A percentile compares a stretch with the other conserved stretches of the same genome.
Conservation (phyloP, 2,797 vertebrate species). For the Takifugu rubripes region DNA sequence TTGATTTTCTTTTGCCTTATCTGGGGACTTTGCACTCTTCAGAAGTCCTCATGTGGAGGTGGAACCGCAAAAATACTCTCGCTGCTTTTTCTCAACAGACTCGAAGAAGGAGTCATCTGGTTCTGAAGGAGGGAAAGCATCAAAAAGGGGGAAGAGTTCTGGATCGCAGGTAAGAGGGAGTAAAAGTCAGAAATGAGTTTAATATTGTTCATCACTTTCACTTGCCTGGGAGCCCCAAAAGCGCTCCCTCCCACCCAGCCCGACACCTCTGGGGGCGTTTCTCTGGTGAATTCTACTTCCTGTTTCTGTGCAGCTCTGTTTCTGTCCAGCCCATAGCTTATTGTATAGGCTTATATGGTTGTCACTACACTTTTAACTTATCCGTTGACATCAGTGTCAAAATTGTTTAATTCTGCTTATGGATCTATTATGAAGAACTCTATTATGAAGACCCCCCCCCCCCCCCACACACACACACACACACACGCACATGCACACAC, state of each 20-base stretch:
- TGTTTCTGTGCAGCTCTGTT: constrained; percentile 66
- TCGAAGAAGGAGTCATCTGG: constrained; percentile 96
- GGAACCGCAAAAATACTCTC: constrained; percentile 18
- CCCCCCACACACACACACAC: too few relatives aligned
- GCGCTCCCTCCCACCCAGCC: constrained; percentile 40
- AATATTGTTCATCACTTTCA: constrained; percentile 35
- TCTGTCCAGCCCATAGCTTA: constrained; percentile 46
- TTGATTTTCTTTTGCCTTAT: not conserved
- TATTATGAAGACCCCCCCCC: constrained; percentile 17
- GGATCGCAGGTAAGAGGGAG: constrained; percentile 88
- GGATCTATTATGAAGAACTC: constrained; percentile 28
- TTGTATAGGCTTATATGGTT: constrained; percentile 60
- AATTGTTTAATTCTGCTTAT: constrained; percentile 33
- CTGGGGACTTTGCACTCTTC: constrained; percentile 20
- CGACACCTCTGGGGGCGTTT: constrained; percentile 74
- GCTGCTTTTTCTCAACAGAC: constrained; percentile 77
- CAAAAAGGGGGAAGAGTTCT: constrained; percentile 94
- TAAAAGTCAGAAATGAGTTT: constrained; percentile 23
- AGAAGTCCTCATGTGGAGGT: constrained; percentile 17
- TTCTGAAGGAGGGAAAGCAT: constrained; percentile 95
- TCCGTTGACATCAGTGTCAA: constrained; percentile 44
- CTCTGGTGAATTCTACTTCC: constrained; percentile 74
- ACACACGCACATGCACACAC: too few relatives aligned
- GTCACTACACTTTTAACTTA: constrained; percentile 52
- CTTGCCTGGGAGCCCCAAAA: constrained; percentile 53